Percentiles rank a stretch among this genome's conserved stretches.
Conservation (phyloP, 2,113 vertebrate genomes). For the Marmota flaviventris region DNA sequence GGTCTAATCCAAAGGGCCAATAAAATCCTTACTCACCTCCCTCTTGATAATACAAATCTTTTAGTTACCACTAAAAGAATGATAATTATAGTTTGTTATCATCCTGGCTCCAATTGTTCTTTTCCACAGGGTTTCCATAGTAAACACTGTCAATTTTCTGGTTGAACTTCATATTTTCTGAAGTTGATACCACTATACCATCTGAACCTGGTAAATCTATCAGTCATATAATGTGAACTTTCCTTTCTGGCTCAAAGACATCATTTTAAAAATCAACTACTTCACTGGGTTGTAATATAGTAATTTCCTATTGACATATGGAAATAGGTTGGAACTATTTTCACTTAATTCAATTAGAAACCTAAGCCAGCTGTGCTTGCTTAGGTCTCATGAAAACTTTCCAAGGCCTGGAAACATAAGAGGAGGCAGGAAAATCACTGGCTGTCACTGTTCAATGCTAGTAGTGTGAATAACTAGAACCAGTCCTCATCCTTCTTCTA, state of each 20-base stretch:
- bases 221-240: not conserved
- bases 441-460: not conserved
- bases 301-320: not conserved
- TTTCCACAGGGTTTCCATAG: not conserved
- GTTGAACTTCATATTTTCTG: not conserved
- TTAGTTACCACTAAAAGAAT: not conserved
- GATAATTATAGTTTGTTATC: not conserved
- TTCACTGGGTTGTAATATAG: not conserved
- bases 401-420: not conserved
- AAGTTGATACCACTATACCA: not conserved
- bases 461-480: not conserved
- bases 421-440: not conserved
- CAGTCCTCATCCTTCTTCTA: not conserved
- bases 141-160: not conserved
- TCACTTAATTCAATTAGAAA: not conserved
- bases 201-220: not conserved
- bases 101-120: not conserved
- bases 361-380: not conserved
- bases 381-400: constrained; percentile 15
- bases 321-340: not conserved
- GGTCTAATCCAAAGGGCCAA: not conserved
- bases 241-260: not conserved
- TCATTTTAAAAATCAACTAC: constrained; percentile 38
- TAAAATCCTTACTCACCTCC: not conserved
- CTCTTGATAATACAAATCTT: constrained; percentile 28